These are phyloP conservation scores for Leptarthrus brevirostris DNA, from an alignment of 2,888 invertebrate genomes.

Conservation along the genomic window DNA sequence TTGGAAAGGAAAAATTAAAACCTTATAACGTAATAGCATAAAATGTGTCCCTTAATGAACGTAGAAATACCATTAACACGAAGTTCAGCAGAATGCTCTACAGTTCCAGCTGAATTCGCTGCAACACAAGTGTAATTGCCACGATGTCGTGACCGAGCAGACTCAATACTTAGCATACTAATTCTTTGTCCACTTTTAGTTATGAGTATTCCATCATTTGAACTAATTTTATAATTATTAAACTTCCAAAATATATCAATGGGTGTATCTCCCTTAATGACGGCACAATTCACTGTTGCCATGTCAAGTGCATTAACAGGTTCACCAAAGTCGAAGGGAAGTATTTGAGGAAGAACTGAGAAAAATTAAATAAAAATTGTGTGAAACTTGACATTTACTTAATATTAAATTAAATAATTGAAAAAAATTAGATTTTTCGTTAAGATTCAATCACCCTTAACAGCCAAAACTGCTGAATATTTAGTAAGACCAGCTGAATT, in stretches of 20 bases:
- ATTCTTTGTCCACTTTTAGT: constrained; percentile 62
- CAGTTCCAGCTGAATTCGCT: constrained; percentile 70
- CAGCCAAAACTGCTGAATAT: constrained; percentile 70
- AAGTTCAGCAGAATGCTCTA: constrained; percentile 65
- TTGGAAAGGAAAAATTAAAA: constrained; percentile 52
- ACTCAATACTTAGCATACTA: constrained; percentile 71
- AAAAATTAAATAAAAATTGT: background rate
- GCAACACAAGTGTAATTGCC: constrained; percentile 75
- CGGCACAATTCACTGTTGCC: constrained; percentile 70
- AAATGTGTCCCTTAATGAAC: too few species aligned
- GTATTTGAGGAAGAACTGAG: constrained; percentile 70
- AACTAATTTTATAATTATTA: constrained; percentile 63
- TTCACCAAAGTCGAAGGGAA: constrained; percentile 70
- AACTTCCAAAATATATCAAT: constrained; percentile 73
- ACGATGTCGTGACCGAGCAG: constrained; percentile 70
- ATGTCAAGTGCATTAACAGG: constrained; percentile 70
- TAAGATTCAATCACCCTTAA: constrained; percentile 72
- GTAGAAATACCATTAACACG: constrained; percentile 58
- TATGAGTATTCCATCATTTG: constrained; percentile 60
- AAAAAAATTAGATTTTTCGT: too few species aligned
- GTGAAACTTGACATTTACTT: background rate
- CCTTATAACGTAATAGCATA: too few species aligned
- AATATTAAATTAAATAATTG: too few species aligned
- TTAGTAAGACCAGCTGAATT: constrained; percentile 72
- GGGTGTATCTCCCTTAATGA: constrained; percentile 73